A percentile compares a stretch with the other conserved stretches of the same genome.
phyloP scores from a whole-genome alignment of 2,888 invertebrate species.

The Meandrusa payeni region DNA sequence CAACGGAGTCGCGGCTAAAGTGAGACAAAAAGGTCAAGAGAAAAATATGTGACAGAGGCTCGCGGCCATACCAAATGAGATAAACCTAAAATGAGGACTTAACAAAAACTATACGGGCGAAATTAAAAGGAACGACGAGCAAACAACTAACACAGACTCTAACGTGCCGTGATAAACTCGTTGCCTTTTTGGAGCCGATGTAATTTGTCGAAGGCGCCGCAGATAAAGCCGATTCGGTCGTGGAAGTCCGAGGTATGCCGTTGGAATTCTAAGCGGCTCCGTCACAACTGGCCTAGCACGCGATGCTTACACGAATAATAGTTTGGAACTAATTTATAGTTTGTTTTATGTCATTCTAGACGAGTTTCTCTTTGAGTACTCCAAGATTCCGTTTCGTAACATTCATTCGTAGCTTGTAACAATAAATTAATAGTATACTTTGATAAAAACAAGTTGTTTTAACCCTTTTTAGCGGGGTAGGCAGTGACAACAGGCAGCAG shows the following conservation, averaged over 20 bases:
- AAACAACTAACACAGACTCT: conserved; percentile 68
- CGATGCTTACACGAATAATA: conserved; percentile 27
- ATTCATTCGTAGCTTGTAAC: too few species aligned
- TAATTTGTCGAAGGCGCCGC: conserved; percentile 79
- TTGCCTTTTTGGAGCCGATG: conserved; percentile 68
- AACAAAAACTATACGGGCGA: conserved; percentile 71
- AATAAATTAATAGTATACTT: too few species aligned
- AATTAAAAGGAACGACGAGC: conserved; percentile 75
- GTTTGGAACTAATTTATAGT: conserved; percentile 11
- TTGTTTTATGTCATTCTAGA: neutral
- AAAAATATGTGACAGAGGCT: conserved; percentile 61
- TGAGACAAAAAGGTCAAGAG: conserved; percentile 45
- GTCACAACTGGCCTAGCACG: conserved; percentile 43
- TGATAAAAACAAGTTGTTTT: too few species aligned
- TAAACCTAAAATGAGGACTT: conserved; percentile 65
- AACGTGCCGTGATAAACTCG: conserved; percentile 70
- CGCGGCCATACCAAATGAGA: conserved; percentile 54
- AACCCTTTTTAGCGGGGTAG: too few species aligned
- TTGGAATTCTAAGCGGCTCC: conserved; percentile 56
- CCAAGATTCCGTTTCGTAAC: neutral
- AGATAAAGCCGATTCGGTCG: conserved; percentile 68
- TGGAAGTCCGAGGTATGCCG: conserved; percentile 52
- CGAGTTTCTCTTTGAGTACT: too few species aligned
- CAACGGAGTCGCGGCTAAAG: conserved; percentile 30
- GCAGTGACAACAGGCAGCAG: too few species aligned